A percentile compares a stretch with the other conserved stretches of the same genome.
Evolutionary conservation across 2,888 invertebrate genomes (phyloP).

Genomic region (Ormyrus rosae): DNA sequence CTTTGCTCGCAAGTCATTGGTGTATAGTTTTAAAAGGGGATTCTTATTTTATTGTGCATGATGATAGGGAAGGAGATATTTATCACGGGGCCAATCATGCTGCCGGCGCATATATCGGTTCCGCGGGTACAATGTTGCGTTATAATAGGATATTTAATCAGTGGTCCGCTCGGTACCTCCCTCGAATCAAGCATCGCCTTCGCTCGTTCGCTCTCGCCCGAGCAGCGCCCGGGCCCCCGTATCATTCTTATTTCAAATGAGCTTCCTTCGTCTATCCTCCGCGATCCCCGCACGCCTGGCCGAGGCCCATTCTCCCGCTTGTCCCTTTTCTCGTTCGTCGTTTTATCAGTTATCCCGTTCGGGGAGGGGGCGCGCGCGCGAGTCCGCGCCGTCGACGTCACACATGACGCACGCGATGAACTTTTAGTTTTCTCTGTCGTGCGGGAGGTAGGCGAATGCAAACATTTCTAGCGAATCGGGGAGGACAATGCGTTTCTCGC

Average conservation of each 20-base stretch:
- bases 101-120: neutral
- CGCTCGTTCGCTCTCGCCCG: neutral
- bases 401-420: constrained; percentile 49
- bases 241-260: neutral
- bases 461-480: neutral
- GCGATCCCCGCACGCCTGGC: neutral
- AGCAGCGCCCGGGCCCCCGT: neutral
- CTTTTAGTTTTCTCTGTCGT: constrained; percentile 42
- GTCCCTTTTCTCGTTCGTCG: neutral
- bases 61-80: constrained; percentile 50
- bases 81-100: constrained; percentile 52
- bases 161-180: neutral
- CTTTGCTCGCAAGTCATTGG: constrained; percentile 33
- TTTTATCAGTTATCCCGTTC: constrained; percentile 29
- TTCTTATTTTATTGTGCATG: constrained; percentile 44
- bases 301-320: neutral
- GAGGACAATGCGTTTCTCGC: no score
- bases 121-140: constrained; percentile 8
- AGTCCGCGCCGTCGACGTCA: constrained; percentile 20
- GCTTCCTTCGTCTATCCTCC: neutral
- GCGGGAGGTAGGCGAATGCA: constrained; percentile 3
- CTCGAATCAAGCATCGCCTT: neutral
- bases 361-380: neutral
- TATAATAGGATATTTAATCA: constrained; percentile 24
- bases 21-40: constrained; percentile 43